A percentile compares a stretch with the other conserved stretches of the same genome.
Conservation (phyloP, 2,888 invertebrate species). For the Dexiosoma caninum region DNA sequence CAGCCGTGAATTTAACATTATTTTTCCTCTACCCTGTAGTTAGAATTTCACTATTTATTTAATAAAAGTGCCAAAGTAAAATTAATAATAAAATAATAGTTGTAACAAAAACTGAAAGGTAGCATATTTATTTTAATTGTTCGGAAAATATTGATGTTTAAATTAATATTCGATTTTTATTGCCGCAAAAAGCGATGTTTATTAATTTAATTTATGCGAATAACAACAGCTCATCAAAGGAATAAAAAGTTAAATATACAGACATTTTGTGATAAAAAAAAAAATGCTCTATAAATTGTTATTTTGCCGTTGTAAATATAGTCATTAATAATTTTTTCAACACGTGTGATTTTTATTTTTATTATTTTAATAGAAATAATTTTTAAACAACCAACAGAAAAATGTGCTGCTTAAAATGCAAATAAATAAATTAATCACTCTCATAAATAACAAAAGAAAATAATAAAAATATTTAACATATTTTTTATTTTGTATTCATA, state of each 20-base stretch:
- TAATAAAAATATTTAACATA: background rate
- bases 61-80: too few species aligned
- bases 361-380: background rate
- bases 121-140: slow-evolving; percentile 5
- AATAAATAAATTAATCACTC: slow-evolving; percentile 21
- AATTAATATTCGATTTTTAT: slow-evolving; percentile 29
- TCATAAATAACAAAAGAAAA: background rate
- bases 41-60: too few species aligned
- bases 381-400: slow-evolving; percentile 11
- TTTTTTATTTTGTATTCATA: slow-evolving; percentile 13
- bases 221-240: background rate
- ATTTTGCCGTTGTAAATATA: slow-evolving; percentile 12
- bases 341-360: background rate
- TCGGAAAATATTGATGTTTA: slow-evolving; percentile 1
- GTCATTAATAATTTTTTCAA: slow-evolving; percentile 27
- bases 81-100: too few species aligned
- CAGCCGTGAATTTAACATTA: too few species aligned
- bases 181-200: slow-evolving; percentile 19
- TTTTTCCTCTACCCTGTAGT: too few species aligned
- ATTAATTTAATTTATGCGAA: slow-evolving; percentile 32
- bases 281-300: slow-evolving; percentile 6
- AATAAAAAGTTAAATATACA: background rate
- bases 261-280: background rate
- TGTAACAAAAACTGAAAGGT: background rate
- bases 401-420: background rate